Base-by-base conservation (phyloP, 2,113 vertebrate species). In the Aptenodytes patagonicus region DNA sequence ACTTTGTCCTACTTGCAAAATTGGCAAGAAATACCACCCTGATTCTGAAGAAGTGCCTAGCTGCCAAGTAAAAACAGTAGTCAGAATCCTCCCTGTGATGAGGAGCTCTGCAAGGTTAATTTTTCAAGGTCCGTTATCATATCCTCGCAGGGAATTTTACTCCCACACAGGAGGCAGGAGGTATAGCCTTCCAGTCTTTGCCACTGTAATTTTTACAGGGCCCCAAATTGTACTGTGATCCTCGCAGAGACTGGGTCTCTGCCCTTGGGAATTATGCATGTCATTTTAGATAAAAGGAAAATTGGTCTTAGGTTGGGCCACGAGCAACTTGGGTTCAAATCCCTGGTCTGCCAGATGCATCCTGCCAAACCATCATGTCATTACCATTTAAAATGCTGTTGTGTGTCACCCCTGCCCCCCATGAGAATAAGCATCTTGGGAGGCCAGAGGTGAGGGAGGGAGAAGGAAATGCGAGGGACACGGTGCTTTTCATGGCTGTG, bases 1-100 rank as follows among this genome's bases (percentile, higher is more conserved):
- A 83, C 84, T 96, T 96, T 75, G 93, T 85, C 87, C 95, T 83
- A 46, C 42, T 97, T 97, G 85, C 70, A 76, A 72, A 90, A 89
- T 17, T 62, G 91, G 75, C 58, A 66, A 73, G 81, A 95, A 95
- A 34, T 72, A 91, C 1, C 62, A 66, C 29, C 58, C 78, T 73
- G 75, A 66, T 85, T 94, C 82, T 85, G 83, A 89, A 94, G 65
- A 85, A 96, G 28, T 54, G 29, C 42, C 73, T 91, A 34, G 65
- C 83, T 5, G 22, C 89, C 62, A 46, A 90, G 76, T 90, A 24
- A 93, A 89, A 95, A 69, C 62, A 94, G 78, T 62, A 85, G 82
- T 85, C 66, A 58, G 87, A 66, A 70, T 62, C 81, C 81, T 94
- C 54, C 71, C 87, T 83, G 58, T 29, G 87, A 61, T 40, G 54